A percentile compares a stretch with the other conserved stretches of the same genome.
phyloP scores from a whole-genome alignment of 2,797 vertebrate genomes.

The Adrianichthys oophorus region DNA sequence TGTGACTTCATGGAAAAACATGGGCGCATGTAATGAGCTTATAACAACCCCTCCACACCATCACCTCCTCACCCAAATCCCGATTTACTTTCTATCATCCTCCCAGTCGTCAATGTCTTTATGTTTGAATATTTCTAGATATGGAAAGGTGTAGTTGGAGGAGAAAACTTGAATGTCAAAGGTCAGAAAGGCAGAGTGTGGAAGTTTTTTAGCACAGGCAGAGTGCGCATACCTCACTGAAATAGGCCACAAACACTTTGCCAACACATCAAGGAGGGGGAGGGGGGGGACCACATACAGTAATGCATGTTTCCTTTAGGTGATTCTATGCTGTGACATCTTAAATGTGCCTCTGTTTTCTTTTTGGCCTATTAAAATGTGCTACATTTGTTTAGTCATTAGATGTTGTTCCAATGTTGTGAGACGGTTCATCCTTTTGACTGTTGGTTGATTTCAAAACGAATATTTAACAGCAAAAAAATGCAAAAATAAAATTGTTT shows the following conservation, averaged over 20 bases:
- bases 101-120: constrained; percentile 45
- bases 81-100: constrained; percentile 15
- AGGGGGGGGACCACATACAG: constrained; percentile 32
- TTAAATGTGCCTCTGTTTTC: neutral
- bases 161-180: constrained; percentile 61
- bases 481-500: no score
- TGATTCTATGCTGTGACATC: constrained; percentile 14
- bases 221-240: constrained; percentile 29
- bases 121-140: constrained; percentile 63
- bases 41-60: constrained; percentile 21
- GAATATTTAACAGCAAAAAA: no score
- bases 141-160: constrained; percentile 3
- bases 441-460: no score
- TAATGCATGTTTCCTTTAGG: constrained; percentile 43
- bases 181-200: constrained; percentile 48
- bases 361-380: no score
- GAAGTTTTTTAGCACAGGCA: constrained; percentile 44
- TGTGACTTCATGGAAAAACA: constrained; percentile 69
- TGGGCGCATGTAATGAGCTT: constrained; percentile 30
- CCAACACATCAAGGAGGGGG: constrained; percentile 29
- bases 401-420: no score
- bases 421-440: no score
- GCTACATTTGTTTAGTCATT: no score
- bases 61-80: neutral
- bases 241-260: constrained; percentile 57